Base-by-base conservation (phyloP, 1,140 invertebrate species). In the Brevipalpus yothersi region DNA sequence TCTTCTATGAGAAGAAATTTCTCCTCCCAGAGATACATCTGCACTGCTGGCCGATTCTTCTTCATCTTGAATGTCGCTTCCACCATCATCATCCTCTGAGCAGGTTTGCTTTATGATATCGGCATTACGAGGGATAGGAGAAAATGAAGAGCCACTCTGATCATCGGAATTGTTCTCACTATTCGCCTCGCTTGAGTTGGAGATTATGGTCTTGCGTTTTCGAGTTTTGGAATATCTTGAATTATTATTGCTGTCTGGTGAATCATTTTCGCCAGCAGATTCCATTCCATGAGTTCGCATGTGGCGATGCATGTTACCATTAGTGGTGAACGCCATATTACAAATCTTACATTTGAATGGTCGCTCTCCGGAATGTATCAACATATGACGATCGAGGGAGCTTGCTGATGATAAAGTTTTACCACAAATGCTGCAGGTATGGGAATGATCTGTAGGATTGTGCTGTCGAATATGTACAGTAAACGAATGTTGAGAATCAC, bases 221-320 rank as follows among this genome's bases (percentile, higher is more conserved):
- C 39, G 12, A 17, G 19, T 53, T 41, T 60, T 60, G 21, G 47
- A 39, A 43, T 54, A 23, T 21, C 42, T 7, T 31, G n/a, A 13
- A 15, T 60, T 55, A 60, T 43, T 56, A 45, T 53, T 56, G 17
- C 47, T 19, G 0, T 53, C 61, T 17, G 39, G 56, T 17, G 61
- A 41, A 11, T 43, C 56, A 42, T 62, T 40, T 43, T 57, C 57
- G 43, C 39, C 53, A 5, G 39, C 10, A 19, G 49, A 51, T 19
- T 45, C 63, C 23, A 42, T 51, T 61, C 73, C 74, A 69, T 83
- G 82, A 0, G 81, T 84, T 58, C 82, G 74, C 72, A 84, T 78
- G 68, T 89, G 86, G 31, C 84, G 73, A 67, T 86, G 83, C 83
- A 90, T 86, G 69, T 86, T 87, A 15, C 84, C 84, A 69, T 86